A percentile compares a stretch with the other conserved stretches of the same genome.
Conservation (phyloP, 2,888 invertebrate genomes). For the Anthoptus insignis region DNA sequence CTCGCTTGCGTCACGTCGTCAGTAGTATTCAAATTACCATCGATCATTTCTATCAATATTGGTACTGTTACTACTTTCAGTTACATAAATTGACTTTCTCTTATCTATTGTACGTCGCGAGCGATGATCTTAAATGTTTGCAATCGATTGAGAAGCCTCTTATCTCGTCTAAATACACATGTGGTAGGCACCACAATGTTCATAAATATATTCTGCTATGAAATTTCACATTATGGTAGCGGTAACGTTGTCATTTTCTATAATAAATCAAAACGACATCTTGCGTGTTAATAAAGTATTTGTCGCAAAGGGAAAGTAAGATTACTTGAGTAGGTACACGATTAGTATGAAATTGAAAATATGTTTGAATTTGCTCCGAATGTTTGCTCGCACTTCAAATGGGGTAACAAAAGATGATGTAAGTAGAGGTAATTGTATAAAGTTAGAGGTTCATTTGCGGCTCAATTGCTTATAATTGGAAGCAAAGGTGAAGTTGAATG, state of each 20-base stretch:
- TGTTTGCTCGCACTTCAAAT: not conserved
- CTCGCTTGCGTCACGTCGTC: conserved; percentile 61
- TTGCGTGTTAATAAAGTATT: conserved; percentile 3
- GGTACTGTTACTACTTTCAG: conserved; percentile 70
- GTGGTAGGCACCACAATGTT: too few species aligned
- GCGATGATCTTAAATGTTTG: conserved; percentile 22
- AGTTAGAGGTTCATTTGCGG: conserved; percentile 23
- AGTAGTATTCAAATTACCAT: conserved; percentile 62
- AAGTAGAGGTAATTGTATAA: conserved; percentile 14
- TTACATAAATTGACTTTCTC: conserved; percentile 79
- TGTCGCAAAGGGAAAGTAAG: not conserved
- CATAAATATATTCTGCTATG: too few species aligned
- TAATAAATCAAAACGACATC: conserved; percentile 31
- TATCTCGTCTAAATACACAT: conserved; percentile 8
- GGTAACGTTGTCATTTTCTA: conserved; percentile 22
- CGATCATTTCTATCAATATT: conserved; percentile 70
- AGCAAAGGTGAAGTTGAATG: conserved; percentile 14
- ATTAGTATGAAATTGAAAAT: too few species aligned
- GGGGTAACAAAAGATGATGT: not conserved
- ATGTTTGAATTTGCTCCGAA: not conserved
- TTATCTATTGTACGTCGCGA: conserved; percentile 49
- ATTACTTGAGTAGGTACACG: too few species aligned
- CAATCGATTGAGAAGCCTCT: conserved; percentile 1
- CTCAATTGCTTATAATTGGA: conserved; percentile 12
- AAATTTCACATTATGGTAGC: conserved; percentile 18